A percentile compares a stretch with the other conserved stretches of the same genome.
These are phyloP conservation scores for Corvus hawaiiensis DNA, from an alignment of 2,113 vertebrate species.

Conservation along the genomic window DNA sequence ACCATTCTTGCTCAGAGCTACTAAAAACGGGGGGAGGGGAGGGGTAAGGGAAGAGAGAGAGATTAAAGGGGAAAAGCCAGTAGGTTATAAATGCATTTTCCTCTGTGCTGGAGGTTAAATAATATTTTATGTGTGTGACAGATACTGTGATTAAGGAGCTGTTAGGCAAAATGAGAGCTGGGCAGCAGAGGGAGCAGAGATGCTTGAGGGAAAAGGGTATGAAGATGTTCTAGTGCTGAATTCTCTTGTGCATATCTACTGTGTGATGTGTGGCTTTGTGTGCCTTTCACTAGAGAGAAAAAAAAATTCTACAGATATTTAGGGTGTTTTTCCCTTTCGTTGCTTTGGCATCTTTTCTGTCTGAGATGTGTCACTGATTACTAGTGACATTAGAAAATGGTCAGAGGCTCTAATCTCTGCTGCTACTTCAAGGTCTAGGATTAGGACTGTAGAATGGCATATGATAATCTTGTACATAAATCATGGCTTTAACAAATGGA, in stretches of 20 bases:
- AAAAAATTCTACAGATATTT: background rate
- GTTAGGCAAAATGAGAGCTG: constrained; percentile 11
- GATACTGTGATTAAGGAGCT: constrained; percentile 46
- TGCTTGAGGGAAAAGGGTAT: constrained; percentile 6
- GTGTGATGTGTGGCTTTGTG: background rate
- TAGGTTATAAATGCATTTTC: constrained; percentile 16
- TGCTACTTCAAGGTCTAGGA: background rate
- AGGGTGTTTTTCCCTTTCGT: background rate
- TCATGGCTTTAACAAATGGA: background rate
- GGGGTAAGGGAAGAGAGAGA: background rate
- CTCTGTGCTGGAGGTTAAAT: constrained; percentile 47
- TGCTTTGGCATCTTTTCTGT: background rate
- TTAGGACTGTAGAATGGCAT: background rate
- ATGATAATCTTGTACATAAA: background rate
- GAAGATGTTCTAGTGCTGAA: background rate
- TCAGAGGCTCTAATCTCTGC: background rate
- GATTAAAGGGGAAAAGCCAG: constrained; percentile 18
- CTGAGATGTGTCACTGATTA: background rate
- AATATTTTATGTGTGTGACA: constrained; percentile 21
- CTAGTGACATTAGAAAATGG: background rate
- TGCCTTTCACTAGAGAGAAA: background rate
- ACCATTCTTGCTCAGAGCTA: background rate
- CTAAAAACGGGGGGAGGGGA: background rate
- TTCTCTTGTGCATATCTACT: background rate
- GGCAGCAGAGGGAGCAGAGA: constrained; percentile 31